Evolutionary conservation across 1,140 invertebrate species (phyloP), one percentile per base, ranked within the genome.

Genomic region (Drosophila pachea): DNA sequence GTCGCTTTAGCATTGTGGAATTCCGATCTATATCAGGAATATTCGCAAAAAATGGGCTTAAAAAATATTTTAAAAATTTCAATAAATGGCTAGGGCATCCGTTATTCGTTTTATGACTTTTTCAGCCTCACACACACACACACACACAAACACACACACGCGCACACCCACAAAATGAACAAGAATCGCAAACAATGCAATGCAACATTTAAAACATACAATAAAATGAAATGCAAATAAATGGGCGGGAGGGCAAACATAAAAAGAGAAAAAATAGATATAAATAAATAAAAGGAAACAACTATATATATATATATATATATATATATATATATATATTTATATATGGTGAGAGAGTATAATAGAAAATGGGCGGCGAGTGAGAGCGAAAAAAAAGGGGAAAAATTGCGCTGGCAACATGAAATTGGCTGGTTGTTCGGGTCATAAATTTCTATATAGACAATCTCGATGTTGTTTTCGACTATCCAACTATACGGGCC

Each of bases 401-500:
- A 32, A 52, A 45, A 54, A 42, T 65, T 49, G 38, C 12, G 55
- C 61, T 59, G 72, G 64, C 62, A 73, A 83, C 72, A 78, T 67
- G 62, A 73, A 83, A 83, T 83, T 83, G 79, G 79, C 76, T 78
- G 77, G 64, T 60, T 78, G 68, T 48, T 64, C 36, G 78, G 68
- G 64, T 53, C 75, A 76, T 83, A 83, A 84, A 83, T 83, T 78
- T 73, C 66, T 55, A 60, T 74, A 73, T 69, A 47, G 67, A 52
- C 67, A 69, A 56, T 52, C 52, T 29, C n/a, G 54, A 55, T 68
- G 63, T 66, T 66, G 63, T 66, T 66, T 56, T 36, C 43, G 42
- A 42, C 47, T 61, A 49, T 60, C 52, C 22, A 22, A 22, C 22
- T 22, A 22, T 22, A 22, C 22, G 22, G 22, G 1, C 22, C 22